Percentiles rank a stretch among this genome's conserved stretches.
Evolutionary conservation across 2,888 invertebrate genomes (phyloP).

Genomic region (Hypomecis atomaria): DNA sequence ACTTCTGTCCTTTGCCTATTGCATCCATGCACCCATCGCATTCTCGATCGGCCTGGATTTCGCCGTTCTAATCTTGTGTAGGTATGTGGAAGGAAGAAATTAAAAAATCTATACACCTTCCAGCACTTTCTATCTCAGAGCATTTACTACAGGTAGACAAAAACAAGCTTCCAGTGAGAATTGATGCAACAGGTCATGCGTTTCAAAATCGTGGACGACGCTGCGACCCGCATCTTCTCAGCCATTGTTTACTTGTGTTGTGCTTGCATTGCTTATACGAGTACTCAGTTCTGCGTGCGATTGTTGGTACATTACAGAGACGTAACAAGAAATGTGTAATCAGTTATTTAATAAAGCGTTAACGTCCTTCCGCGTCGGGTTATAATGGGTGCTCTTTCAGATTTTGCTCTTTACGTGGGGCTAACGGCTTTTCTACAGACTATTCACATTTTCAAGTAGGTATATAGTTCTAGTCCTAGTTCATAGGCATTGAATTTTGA

Average conservation of each 20-base stretch:
- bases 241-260: slow-evolving; percentile 17
- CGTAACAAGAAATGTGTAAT: slow-evolving; percentile 32
- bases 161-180: not conserved
- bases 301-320: slow-evolving; percentile 12
- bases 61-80: no score
- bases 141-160: no score
- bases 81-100: no score
- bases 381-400: slow-evolving; percentile 19
- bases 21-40: no score
- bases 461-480: no score
- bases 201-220: slow-evolving; percentile 22
- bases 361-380: slow-evolving; percentile 26
- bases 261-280: slow-evolving; percentile 3
- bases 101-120: no score
- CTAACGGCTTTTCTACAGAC: not conserved
- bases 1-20: no score
- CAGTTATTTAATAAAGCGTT: slow-evolving; percentile 30
- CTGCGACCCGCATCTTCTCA: slow-evolving; percentile 27
- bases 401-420: slow-evolving; percentile 6
- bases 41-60: no score
- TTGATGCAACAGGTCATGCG: slow-evolving; percentile 25
- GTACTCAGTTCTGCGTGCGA: slow-evolving; percentile 8
- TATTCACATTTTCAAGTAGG: not conserved
- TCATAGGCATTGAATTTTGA: no score
- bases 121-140: no score